phyloP scores from a whole-genome alignment of 1,140 invertebrate species.

The Tachypleus tridentatus region DNA sequence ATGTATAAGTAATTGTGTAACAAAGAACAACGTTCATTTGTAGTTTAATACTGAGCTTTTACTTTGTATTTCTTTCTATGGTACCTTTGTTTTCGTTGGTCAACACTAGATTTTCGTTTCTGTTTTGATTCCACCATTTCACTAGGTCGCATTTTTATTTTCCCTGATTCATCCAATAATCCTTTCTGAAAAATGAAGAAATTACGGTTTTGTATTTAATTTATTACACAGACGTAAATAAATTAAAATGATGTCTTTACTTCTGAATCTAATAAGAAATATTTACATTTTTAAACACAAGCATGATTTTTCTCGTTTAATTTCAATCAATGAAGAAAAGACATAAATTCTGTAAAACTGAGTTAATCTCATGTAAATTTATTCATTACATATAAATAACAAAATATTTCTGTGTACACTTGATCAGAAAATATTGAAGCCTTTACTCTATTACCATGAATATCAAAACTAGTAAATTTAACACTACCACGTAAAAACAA shows the following conservation, averaged over 20 bases:
- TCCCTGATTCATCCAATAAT: conserved; percentile 26
- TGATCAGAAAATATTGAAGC: too few relatives aligned
- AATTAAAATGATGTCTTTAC: conserved; percentile 2
- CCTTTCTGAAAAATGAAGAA: conserved; percentile 22
- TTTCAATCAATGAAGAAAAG: conserved; percentile 2
- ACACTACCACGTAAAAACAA: conserved; percentile 3
- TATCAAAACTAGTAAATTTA: conserved; percentile 1
- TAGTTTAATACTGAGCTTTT: not conserved
- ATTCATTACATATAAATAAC: too few relatives aligned
- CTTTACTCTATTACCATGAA: not conserved
- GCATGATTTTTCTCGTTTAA: conserved; percentile 9
- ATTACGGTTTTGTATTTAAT: conserved; percentile 1
- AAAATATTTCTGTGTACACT: too few relatives aligned
- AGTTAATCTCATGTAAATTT: too few relatives aligned
- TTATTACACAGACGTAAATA: conserved; percentile 7
- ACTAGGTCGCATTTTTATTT: conserved; percentile 28
- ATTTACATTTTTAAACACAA: not conserved
- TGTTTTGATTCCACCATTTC: conserved; percentile 28
- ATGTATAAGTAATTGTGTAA: not conserved
- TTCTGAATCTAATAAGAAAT: not conserved
- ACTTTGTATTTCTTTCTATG: not conserved
- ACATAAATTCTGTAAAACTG: not conserved
- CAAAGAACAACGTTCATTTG: conserved; percentile 9
- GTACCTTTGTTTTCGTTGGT: conserved; percentile 17
- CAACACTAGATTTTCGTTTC: conserved; percentile 22